phyloP scores from a whole-genome alignment of 2,113 vertebrate species.

The Xyrauchen texanus region DNA sequence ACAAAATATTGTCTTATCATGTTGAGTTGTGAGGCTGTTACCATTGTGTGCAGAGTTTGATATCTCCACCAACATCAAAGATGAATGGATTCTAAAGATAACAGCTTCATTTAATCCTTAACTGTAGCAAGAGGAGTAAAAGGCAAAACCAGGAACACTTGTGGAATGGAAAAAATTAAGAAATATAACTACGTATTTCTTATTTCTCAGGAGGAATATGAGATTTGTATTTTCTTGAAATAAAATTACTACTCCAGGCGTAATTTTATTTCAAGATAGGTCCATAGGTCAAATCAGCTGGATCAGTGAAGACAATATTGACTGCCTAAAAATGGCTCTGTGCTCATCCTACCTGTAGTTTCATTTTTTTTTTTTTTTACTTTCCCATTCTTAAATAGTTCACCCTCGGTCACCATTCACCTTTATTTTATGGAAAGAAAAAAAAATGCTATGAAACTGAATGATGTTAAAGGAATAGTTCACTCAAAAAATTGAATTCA shows the following conservation, averaged over 20 bases:
- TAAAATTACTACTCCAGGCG: background rate
- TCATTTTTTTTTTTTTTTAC: background rate
- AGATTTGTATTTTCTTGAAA: conserved; percentile 1
- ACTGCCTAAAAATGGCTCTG: background rate
- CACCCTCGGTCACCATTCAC: too few relatives aligned
- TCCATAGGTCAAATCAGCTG: background rate
- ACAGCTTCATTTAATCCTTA: conserved; percentile 35
- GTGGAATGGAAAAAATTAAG: too few relatives aligned
- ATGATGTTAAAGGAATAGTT: too few relatives aligned
- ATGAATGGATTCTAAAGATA: background rate
- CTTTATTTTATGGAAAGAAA: too few relatives aligned
- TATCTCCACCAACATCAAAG: background rate
- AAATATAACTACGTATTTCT: too few relatives aligned
- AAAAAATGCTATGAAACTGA: too few relatives aligned
- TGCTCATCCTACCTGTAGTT: conserved; percentile 5
- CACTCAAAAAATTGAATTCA: too few relatives aligned
- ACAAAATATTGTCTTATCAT: background rate
- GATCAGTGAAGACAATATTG: conserved; percentile 12
- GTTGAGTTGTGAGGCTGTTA: conserved; percentile 8
- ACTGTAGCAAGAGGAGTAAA: background rate
- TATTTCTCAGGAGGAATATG: too few relatives aligned
- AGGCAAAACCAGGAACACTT: too few relatives aligned
- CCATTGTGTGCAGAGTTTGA: background rate
- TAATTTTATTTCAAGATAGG: too few relatives aligned
- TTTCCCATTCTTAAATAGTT: too few relatives aligned